Evolutionary conservation across 2,888 invertebrate genomes (phyloP), one percentile per base, ranked within the genome.

Genomic region (Atethmia centrago): DNA sequence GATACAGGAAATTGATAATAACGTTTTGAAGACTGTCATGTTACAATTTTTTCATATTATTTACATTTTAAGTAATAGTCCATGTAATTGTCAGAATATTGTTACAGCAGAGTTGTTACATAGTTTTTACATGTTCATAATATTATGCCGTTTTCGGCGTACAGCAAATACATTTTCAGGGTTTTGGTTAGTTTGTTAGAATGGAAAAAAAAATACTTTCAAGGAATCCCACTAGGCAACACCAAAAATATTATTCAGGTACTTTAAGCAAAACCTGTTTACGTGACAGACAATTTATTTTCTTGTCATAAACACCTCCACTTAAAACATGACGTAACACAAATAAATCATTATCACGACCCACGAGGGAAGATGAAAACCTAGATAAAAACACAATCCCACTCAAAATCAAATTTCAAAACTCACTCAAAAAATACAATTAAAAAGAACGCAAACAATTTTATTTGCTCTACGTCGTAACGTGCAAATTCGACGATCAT

Each of bases 401-500:
- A 67, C 1, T 31, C 56, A 53, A 62, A 66, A n/a, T 70, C 36
- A 59, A 80, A 67, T 25, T 40, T 69, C 47, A 47, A 62, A 73
- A 53, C 45, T 73, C 73, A 77, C 67, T 7, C 12, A 31, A 68
- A 80, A 82, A 80, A 74, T 31, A 65, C 62, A 74, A 78, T 80
- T 80, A 73, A 80, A 79, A 87, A 80, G 71, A 51, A 69, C n/a
- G 65, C 67, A 67, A 82, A 82, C 77, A 84, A 84, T 80, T 83
- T 76, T 80, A 79, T 76, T 68, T 59, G 45, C 40, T 82, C 68
- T 74, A 77, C 79, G 71, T 75, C 80, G 77, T 71, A 85, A 82
- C 71, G 64, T 81, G 74, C 84, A 90, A 89, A 88, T 83, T 88
- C 83, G 79, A 85, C 79, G 58, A 84, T 74, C 82, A 87, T 91